Conservation (phyloP, 2,113 vertebrate species). For the Leptobrachium leishanense region DNA sequence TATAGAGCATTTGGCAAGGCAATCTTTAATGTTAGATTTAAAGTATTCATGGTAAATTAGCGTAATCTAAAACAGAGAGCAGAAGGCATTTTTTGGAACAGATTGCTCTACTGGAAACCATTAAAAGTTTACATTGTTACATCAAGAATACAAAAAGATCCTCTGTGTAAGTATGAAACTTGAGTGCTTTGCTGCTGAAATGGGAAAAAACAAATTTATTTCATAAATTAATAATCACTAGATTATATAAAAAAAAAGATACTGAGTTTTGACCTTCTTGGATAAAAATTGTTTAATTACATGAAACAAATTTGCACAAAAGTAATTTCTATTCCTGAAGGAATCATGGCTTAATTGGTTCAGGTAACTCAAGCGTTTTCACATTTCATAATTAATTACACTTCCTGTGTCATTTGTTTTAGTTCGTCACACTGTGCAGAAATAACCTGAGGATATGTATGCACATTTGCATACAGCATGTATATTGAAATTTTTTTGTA, state of each 20-base stretch:
- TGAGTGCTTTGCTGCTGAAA: not conserved
- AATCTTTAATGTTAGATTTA: constrained; percentile 38
- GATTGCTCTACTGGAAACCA: constrained; percentile 14
- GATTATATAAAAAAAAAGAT: constrained; percentile 25
- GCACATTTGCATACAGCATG: constrained; percentile 40
- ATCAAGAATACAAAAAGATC: constrained; percentile 1
- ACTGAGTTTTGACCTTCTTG: constrained; percentile 34
- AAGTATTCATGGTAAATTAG: constrained; percentile 44
- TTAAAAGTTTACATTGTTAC: constrained; percentile 35
- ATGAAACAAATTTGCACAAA: constrained; percentile 43
- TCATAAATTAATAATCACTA: constrained; percentile 1
- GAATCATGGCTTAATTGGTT: constrained; percentile 44
- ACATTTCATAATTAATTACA: constrained; percentile 48
- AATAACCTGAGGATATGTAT: constrained; percentile 38
- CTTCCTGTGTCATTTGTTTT: constrained; percentile 47
- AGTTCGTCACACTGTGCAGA: constrained; percentile 39
- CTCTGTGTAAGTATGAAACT: constrained; percentile 9
- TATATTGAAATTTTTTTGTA: constrained; percentile 5
- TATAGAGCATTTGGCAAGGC: constrained; percentile 35
- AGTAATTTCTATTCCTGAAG: constrained; percentile 42
- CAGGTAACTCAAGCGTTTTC: constrained; percentile 40
- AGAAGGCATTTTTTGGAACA: constrained; percentile 32
- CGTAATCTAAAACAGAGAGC: constrained; percentile 37
- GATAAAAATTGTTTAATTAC: constrained; percentile 46
- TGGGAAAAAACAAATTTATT: constrained; percentile 9